Base-by-base conservation (phyloP, 2,888 invertebrate species). In the Scaptomyza flava region DNA sequence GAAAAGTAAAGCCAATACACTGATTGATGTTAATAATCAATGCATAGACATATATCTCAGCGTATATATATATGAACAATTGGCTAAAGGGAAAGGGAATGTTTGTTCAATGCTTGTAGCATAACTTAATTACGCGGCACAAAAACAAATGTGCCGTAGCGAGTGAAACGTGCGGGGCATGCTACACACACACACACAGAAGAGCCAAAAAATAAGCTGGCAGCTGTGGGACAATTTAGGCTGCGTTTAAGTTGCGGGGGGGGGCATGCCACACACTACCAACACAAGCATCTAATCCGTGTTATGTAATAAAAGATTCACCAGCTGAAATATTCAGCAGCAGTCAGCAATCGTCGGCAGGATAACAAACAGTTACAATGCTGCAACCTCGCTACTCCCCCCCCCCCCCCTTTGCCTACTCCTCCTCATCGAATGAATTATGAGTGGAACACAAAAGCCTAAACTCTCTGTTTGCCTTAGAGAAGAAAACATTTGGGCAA, bases 291-390 rank as follows among this genome's bases (percentile, higher is more conserved):
- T 69, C 74, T 72, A 80, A 83, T 65, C 68, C 69, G 65, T 83
- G 79, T 80, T 77, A 79, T 73, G 67, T 82, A 72, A 83, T 83
- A 81, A 86, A 88, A 80, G 79, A 83, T 66, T 72, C 75, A 72
- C 52, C 54, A 57, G 45, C 79, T 84, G 60, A 85, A 87, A 85
- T 87, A 87, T 82, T 82, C 60, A 87, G 69, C 62, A 87, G 69
- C 73, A 82, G 85, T 72, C 81, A 72, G 72, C 69, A 66, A 45
- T 63, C 45, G 36, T 33, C 36, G 30, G 30, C 56, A 56, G 72
- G 59, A 63, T 59, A 68, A 34, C 50, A 50, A n/a, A 62, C 43
- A 42, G 56, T 53, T 51, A 46, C 52, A 14, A 31, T 58, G 62
- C 27, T 77, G 86, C 73, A 80, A 33, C 23, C 47, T 30, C 11